phyloP scores from a whole-genome alignment of 2,113 vertebrate genomes.

The Sorex fumeus region DNA sequence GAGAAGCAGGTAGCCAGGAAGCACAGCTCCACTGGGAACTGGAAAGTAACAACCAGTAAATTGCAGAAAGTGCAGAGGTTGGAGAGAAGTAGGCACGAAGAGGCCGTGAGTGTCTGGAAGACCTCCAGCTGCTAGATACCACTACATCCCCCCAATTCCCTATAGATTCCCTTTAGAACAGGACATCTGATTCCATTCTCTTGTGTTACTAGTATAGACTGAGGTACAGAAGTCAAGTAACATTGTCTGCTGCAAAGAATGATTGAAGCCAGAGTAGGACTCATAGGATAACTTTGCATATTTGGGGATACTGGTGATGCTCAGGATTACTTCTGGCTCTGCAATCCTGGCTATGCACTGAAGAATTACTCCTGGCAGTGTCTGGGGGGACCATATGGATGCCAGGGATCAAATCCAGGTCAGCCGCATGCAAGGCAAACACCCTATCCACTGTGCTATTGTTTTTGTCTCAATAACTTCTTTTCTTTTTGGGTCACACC shows the following conservation, averaged over 20 bases:
- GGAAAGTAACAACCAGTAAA: not conserved
- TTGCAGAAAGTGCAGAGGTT: not conserved
- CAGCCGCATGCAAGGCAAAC: no score
- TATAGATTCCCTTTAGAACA: not conserved
- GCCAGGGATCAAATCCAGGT: no score
- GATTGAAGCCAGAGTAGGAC: not conserved
- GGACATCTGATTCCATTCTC: conserved; percentile 18
- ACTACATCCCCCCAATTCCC: not conserved
- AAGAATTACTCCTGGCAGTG: no score
- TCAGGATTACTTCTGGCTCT: no score
- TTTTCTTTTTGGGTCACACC: no score
- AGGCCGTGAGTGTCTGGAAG: conserved; percentile 19
- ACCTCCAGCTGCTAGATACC: conserved; percentile 1
- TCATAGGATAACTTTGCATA: not conserved
- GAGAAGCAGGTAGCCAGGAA: not conserved
- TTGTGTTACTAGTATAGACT: not conserved
- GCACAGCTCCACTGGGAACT: not conserved
- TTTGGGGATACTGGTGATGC: no score
- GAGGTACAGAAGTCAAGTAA: conserved; percentile 50
- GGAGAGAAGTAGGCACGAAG: not conserved
- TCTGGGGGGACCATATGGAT: no score
- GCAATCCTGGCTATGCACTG: no score
- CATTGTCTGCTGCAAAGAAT: conserved; percentile 32
- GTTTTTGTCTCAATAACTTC: no score
- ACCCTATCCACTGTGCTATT: no score